phyloP scores from a whole-genome alignment of 2,888 invertebrate genomes.

The Mythimna loreyi region DNA sequence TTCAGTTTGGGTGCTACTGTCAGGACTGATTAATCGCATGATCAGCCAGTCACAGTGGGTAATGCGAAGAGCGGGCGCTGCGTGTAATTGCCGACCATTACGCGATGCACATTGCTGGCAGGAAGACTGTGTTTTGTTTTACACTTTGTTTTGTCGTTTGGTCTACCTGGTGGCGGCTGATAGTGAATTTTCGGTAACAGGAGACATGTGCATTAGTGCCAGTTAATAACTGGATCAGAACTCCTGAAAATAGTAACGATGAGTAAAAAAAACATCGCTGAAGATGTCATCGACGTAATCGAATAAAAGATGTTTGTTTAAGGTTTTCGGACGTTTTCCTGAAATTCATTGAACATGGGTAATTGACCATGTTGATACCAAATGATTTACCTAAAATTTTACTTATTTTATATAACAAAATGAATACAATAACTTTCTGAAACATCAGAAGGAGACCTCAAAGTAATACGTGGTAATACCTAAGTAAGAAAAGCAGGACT shows the following conservation, averaged over 20 bases:
- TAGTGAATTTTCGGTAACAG: background rate
- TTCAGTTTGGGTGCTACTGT: background rate
- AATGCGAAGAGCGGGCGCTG: slow-evolving; percentile 53
- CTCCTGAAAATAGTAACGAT: background rate
- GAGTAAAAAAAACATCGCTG: background rate
- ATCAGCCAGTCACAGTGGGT: slow-evolving; percentile 50
- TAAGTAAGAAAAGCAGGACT: background rate
- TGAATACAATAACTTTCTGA: too few relatives aligned
- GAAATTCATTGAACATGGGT: too few relatives aligned
- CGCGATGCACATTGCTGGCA: slow-evolving; percentile 33
- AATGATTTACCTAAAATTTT: too few relatives aligned
- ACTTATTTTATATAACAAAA: too few relatives aligned
- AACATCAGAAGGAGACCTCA: background rate
- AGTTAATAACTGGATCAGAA: too few relatives aligned
- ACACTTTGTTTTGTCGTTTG: slow-evolving; percentile 13
- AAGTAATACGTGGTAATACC: too few relatives aligned
- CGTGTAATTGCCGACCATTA: slow-evolving; percentile 58
- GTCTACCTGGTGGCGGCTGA: slow-evolving; percentile 8
- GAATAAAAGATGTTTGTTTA: too few relatives aligned
- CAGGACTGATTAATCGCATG: slow-evolving; percentile 56
- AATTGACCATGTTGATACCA: too few relatives aligned
- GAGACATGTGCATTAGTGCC: background rate
- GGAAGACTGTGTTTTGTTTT: slow-evolving; percentile 49
- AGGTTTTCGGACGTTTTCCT: too few relatives aligned
- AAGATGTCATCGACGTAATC: background rate